Evolutionary conservation across 2,797 vertebrate genomes (phyloP), one percentile per base, ranked within the genome.

Genomic region (Capromys pilorides): DNA sequence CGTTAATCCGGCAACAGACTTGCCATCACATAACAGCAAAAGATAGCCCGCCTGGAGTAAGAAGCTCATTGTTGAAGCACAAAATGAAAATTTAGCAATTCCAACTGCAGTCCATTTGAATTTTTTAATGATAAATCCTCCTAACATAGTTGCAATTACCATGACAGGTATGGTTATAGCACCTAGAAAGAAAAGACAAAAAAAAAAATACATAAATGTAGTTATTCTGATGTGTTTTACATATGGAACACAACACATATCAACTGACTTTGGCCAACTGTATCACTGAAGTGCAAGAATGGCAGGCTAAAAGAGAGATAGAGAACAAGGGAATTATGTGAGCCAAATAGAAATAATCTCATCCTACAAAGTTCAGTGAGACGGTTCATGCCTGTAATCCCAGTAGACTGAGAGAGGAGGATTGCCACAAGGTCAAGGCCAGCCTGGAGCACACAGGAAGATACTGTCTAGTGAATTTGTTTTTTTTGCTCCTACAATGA

Each of bases 121-220:
- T 87, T 96, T 98, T 97, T 97, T 98, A 98, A 98, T 97, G 90
- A 98, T 97, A 80, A 98, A 54, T 5, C 98, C 98, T 95, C 98
- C 98, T 31, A 95, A 10, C 45, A 98, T 97, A 36, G 98, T 92
- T 19, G 98, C 98, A 81, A 91, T 1, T 84, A 97, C 7, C 24
- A 98, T 1, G 87, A 96, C 81, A 67, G 98, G 98, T 82, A 98
- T 41, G 5, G 95, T 77, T 77, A 97, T 93, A 0, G 97, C 0
- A 59, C 97, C 98, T 98, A 97, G 28, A 96, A 89, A 95, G 6
- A 64, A 78, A 51, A 24, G 69, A 96, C 54, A 96, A 69, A 59
- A 64, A 11, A 96, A 69, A 59, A 64, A 11, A 1, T 85, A 87
- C 11, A 73, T 45, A 94, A 66, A 64, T 51, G 66, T 18, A 0